Evolutionary conservation across 2,113 vertebrate species (phyloP), one percentile per base, ranked within the genome.

Genomic region (Haemorhous mexicanus): DNA sequence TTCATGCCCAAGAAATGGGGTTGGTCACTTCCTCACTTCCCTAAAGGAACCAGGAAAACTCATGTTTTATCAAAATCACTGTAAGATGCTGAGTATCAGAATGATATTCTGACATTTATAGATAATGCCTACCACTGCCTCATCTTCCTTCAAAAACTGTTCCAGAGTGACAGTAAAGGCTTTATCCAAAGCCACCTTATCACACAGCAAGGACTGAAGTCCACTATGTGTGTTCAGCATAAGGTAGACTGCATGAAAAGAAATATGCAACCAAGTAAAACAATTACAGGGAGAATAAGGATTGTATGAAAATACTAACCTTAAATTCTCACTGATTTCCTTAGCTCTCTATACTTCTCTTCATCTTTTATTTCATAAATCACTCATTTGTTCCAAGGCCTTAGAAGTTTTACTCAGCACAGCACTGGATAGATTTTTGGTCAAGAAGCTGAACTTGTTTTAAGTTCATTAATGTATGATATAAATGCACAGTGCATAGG

Each of bases 181-280:
- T 53, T 74, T 59, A 72, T 52, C 27, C 47, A 86, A 63, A 84
- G 41, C 56, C 81, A 50, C 8, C 13, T 86, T 37, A 70, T 55
- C 16, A 58, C 37, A 87, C 70, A 82, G 26, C 33, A 80, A 84
- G 10, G 7, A 74, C 32, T 76, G 2, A 67, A 84, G 21, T 35
- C 19, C 18, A 62, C 47, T 49, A 37, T 0, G 0, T 37, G 21
- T 24, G 21, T 12, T 27, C 33, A 41, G n/a, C 19, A 52, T 21
- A 53, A 82, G 84, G 66, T 0, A 62, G 26, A 55, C 2, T 3
- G 5, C 13, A 27, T 5, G 0, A 35, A 78, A 75, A 76, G 18
- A 37, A 68, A 37, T 43, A 32, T 1, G 16, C 3, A 13, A 53
- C 26, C 4, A 3, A 62, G 26, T 64, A 58, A 76, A 89, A 52